A percentile compares a stretch with the other conserved stretches of the same genome.
phyloP scores from a whole-genome alignment of 2,113 vertebrate genomes.

The Climacteris rufus region DNA sequence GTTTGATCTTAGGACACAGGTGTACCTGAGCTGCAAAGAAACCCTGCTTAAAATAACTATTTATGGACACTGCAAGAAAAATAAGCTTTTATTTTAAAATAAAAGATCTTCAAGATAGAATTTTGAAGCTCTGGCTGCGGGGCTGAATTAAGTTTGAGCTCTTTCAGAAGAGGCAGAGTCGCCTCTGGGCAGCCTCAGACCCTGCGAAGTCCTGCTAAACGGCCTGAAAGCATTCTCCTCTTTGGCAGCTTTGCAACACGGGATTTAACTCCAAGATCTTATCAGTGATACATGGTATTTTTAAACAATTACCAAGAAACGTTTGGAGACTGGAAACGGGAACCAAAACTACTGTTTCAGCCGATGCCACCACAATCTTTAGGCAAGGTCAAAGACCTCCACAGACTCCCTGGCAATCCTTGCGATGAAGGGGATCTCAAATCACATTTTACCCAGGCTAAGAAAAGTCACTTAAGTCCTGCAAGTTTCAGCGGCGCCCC shows the following conservation, averaged over 20 bases:
- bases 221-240: background rate
- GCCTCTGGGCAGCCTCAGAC: background rate
- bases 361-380: background rate
- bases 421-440: background rate
- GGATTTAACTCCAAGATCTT: background rate
- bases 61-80: background rate
- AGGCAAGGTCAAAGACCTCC: background rate
- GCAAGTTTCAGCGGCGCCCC: background rate
- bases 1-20: background rate
- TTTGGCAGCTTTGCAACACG: background rate
- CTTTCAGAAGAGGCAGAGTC: background rate
- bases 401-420: background rate
- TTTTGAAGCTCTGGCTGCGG: background rate
- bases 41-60: background rate
- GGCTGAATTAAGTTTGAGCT: background rate
- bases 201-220: background rate
- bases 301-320: background rate
- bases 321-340: background rate
- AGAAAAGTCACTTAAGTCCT: background rate
- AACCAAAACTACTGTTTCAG: background rate
- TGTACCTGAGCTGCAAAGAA: background rate
- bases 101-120: background rate
- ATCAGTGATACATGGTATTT: background rate
- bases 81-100: background rate
- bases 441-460: background rate